These are phyloP conservation scores for Hylaeus volcanicus DNA, from an alignment of 1,140 invertebrate species.

Conservation along the genomic window DNA sequence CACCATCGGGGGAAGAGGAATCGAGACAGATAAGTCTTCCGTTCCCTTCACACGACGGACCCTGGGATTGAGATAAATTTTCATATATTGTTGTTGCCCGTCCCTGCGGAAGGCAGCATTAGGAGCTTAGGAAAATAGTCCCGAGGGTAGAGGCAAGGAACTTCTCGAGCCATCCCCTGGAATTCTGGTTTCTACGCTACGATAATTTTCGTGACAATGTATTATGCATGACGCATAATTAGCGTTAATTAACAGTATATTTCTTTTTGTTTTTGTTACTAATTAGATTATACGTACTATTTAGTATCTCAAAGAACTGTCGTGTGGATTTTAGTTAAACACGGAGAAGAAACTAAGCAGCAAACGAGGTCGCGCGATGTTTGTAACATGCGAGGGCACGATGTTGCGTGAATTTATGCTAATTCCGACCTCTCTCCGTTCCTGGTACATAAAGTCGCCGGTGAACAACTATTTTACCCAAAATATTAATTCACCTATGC, in stretches of 20 bases:
- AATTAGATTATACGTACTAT: slow-evolving; percentile 8
- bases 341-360: background rate
- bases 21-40: slow-evolving; percentile 10
- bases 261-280: no score
- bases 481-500: slow-evolving; percentile 19
- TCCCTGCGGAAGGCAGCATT: no score
- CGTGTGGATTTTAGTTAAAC: background rate
- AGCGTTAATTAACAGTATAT: no score
- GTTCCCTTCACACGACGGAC: background rate
- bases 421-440: background rate
- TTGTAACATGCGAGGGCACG: background rate
- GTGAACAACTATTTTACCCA: slow-evolving; percentile 20
- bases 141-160: no score
- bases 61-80: slow-evolving; percentile 27
- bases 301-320: background rate
- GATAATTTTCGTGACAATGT: no score
- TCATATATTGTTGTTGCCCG: background rate
- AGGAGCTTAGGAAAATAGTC: no score
- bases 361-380: slow-evolving; percentile 6
- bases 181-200: no score
- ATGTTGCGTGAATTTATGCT: slow-evolving; percentile 35
- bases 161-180: no score
- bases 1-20: background rate
- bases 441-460: background rate
- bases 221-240: no score